Base-by-base conservation (phyloP, 2,888 invertebrate species). In the Cataglyphis rosenhaueri region DNA sequence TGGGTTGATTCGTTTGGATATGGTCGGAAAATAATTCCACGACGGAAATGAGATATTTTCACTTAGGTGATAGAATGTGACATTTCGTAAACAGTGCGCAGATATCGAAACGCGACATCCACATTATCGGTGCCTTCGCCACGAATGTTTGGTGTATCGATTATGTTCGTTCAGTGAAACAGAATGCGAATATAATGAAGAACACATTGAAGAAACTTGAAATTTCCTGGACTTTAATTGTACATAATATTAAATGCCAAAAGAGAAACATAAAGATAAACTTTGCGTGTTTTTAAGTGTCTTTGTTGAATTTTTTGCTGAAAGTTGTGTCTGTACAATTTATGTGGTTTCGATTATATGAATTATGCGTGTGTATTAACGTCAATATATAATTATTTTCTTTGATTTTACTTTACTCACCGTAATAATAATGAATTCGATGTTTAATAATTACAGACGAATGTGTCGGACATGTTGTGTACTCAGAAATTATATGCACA, bases 401-500 rank as follows among this genome's bases (percentile, higher is more conserved):
- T 57, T 55, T 71, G 21, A 78, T 73, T 48, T 15, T 59, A 74
- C 84, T 73, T 79, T 89, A 92, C 92, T 92, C 87, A 92, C 92
- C 92, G 86, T 84, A 81, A 59, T 21, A 65, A 85, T 61, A 81
- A 35, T 55, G 25, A 89, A 86, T 82, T 79, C 86, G 87, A 75
- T 75, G 91, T 81, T 86, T 88, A 86, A 88, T 86, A 85, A 62
- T 62, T 84, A 89, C 66, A 75, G 85, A 52, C 62, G 85, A 83
- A 78, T 78, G 88, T 87, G 78, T 83, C 83, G 71, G 83, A 87
- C 64, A 79, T 85, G 85, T 81, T 61, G 92, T 86, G 75, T 85
- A 88, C 88, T 91, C 91, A 87, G 68, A 84, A 82, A 85, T 91
- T 91, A 91, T 91, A 90, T 68, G 91, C 91, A 90, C 74, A 62